Base-by-base conservation (phyloP, 2,888 invertebrate genomes). In the Drosophila tripunctata region DNA sequence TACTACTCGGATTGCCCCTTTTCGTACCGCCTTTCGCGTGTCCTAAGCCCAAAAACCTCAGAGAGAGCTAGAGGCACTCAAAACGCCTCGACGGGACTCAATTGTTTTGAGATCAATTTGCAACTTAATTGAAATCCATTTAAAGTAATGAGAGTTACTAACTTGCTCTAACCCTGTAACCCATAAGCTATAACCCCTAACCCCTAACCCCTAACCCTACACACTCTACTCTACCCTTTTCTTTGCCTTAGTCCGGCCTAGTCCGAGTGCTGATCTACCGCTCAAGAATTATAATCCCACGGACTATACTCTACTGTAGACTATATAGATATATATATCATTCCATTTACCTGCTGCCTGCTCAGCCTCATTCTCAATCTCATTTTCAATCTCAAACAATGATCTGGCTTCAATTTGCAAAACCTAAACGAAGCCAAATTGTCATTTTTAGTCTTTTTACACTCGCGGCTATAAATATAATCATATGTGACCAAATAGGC, bases 121-220 rank as follows among this genome's bases (percentile, higher is more conserved):
- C 75, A 81, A 83, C 88, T 85, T 90, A 88, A 89, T 90, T 89
- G 80, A 89, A 89, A 90, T 89, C 89, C 88, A 81, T 89, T 89
- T 79, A 88, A 89, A 88, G 82, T 88, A 90, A 90, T 89, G 85
- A 87, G 88, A 89, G 81, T 82, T 82, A 82, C 81, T 82, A 82
- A 82, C 81, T 86, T 82, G 80, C 74, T 60, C 40, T 64, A 55
- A 61, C 36, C 36, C 15, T 12, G n/a, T n/a, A n/a, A n/a, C n/a
- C n/a, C n/a, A n/a, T n/a, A n/a, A 14, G 33, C 21, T 43, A 24
- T 73, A 47, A 21, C 52, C 58, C 66, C 36, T 27, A 33, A 10
- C 27, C 35, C 36, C 5, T n/a, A 10, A 50, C 60, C 66, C 45
- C 58, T 22, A 15, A 21, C 22, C 52, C 38, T 50, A 55, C 43